A percentile compares a stretch with the other conserved stretches of the same genome.
phyloP scores from a whole-genome alignment of 2,888 invertebrate species.

The Melanargia galathea region DNA sequence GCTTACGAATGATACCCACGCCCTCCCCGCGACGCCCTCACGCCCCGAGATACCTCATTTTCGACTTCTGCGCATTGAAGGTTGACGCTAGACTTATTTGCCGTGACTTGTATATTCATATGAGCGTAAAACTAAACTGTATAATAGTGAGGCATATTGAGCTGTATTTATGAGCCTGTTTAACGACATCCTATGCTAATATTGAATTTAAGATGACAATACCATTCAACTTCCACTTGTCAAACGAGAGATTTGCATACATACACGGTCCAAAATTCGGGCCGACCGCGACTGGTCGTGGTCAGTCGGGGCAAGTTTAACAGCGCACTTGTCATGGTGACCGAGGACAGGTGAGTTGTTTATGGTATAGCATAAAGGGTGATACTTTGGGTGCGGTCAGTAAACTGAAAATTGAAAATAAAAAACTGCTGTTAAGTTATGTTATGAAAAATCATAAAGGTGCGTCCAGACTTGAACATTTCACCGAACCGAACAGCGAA shows the following conservation, averaged over 20 bases:
- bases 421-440: no score
- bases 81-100: no score
- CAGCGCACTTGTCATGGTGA: constrained; percentile 35
- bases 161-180: constrained; percentile 15
- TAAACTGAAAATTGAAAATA: not conserved
- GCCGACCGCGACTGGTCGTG: constrained; percentile 40
- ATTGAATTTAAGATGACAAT: constrained; percentile 35
- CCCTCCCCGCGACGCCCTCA: no score
- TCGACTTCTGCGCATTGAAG: no score
- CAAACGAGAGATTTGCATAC: constrained; percentile 42
- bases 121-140: not conserved
- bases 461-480: no score
- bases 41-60: no score
- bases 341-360: constrained; percentile 40
- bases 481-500: no score
- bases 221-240: constrained; percentile 41
- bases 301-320: constrained; percentile 42
- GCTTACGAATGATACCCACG: no score
- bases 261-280: constrained; percentile 40
- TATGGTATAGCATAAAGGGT: constrained; percentile 21
- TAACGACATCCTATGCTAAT: constrained; percentile 16
- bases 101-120: not conserved
- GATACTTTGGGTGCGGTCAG: not conserved
- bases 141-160: constrained; percentile 15
- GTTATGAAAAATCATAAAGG: no score